These are phyloP conservation scores for Engraulis encrasicolus DNA, from an alignment of 2,113 vertebrate species.

Conservation along the genomic window DNA sequence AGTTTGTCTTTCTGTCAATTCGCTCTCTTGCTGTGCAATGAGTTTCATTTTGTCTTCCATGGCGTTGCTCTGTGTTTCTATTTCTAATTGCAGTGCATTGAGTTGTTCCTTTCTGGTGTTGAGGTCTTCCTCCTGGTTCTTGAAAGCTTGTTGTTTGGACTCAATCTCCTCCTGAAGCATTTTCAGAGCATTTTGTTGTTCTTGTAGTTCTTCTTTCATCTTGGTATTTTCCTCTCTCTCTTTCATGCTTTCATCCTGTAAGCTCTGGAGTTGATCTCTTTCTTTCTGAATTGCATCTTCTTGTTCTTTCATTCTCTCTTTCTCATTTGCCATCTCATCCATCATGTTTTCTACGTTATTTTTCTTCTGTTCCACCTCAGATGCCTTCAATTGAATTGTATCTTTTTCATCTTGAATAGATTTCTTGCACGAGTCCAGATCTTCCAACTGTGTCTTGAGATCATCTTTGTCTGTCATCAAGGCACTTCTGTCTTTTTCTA, in stretches of 20 bases:
- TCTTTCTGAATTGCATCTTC: constrained; percentile 22
- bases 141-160: constrained; percentile 17
- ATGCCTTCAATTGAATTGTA: too few species aligned
- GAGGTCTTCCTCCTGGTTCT: constrained; percentile 31
- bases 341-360: not conserved
- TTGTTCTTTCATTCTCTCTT: constrained; percentile 35
- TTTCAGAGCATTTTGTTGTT: constrained; percentile 6
- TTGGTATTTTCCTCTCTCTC: constrained; percentile 7
- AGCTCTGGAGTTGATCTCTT: constrained; percentile 40
- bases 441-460: not conserved
- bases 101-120: constrained; percentile 33
- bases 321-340: not conserved
- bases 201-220: constrained; percentile 4
- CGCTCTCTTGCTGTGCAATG: constrained; percentile 35
- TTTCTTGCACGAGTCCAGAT: not conserved
- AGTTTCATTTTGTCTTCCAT: constrained; percentile 31
- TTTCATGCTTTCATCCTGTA: constrained; percentile 33
- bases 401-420: too few species aligned
- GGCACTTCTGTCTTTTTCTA: not conserved
- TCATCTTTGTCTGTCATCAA: not conserved
- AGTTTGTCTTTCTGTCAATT: constrained; percentile 41
- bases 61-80: constrained; percentile 41
- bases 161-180: constrained; percentile 2
- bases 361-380: constrained; percentile 29
- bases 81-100: constrained; percentile 29